Evolutionary conservation across 2,888 invertebrate species (phyloP), one percentile per base, ranked within the genome.

Genomic region (Caenorhabditis sp.): DNA sequence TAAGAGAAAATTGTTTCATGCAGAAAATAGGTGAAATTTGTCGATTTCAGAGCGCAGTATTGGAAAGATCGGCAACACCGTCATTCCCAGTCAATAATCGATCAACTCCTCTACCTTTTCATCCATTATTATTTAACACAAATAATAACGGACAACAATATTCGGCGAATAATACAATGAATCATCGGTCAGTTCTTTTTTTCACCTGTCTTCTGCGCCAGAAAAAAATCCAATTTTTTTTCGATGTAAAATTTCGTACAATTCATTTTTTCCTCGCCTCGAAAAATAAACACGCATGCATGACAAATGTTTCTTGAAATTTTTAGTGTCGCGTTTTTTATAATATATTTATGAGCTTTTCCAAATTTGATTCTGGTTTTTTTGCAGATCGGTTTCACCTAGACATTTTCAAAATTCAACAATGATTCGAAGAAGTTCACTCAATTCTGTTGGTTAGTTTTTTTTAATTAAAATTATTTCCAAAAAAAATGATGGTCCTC

Each of bases 21-120:
- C 43, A 36, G 36, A 36, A 36, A 36, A 36, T 8, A 12, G 12
- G 36, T 8, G 36, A 36, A 12, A 36, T 27, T 12, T 8, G 58
- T 27, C 31, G 23, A 31, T 64, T 74, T 54, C 66, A 80, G 79
- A 79, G 75, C 26, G 66, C 69, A 12, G 62, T 76, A 19, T 59
- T 67, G n/a, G 77, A 79, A 31, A 67, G 87, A 71, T 93, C 94
- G 27, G 93, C 94, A 88, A 95, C 95, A 24, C 95, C 96, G 54
- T 93, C 93, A 65, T 96, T 96, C 90, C 95, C 96, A 71, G 94
- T 94, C 65, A 93, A 43, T 17, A 64, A 93, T 86, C 94, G 83
- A 27, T 82, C 81, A 61, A 84, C 86, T 31, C 87, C 87, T 27
- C 74, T 86, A 58, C 87, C 87, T 24, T 87, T 82, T 76, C 87